phyloP scores from a whole-genome alignment of 1,140 invertebrate genomes.

The Zophobas atratus region DNA sequence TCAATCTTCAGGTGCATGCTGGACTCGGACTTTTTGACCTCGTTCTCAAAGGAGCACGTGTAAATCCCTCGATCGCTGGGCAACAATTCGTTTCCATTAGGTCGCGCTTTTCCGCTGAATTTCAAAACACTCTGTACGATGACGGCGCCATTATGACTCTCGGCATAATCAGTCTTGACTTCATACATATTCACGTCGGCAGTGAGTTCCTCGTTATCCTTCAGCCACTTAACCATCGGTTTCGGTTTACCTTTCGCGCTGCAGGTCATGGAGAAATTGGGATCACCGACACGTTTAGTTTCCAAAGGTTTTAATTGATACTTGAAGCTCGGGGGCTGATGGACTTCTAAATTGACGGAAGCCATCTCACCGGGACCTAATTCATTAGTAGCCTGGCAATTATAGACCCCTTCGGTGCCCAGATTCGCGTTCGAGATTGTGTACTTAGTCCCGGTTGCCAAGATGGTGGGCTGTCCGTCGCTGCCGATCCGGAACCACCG shows the following conservation, averaged over 20 bases:
- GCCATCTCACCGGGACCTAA: constrained; percentile 88
- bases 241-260: constrained; percentile 90
- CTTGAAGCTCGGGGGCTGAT: constrained; percentile 88
- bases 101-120: constrained; percentile 83
- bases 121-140: constrained; percentile 88
- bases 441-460: constrained; percentile 85
- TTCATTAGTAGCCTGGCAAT: constrained; percentile 91
- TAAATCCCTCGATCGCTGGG: constrained; percentile 90
- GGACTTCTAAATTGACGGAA: constrained; percentile 86
- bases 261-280: constrained; percentile 86
- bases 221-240: constrained; percentile 88
- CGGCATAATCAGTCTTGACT: constrained; percentile 82
- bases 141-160: constrained; percentile 82
- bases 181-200: constrained; percentile 84
- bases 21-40: constrained; percentile 88
- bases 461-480: constrained; percentile 73
- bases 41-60: constrained; percentile 90
- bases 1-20: constrained; percentile 92
- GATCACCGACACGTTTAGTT: constrained; percentile 85
- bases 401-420: constrained; percentile 89
- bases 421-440: constrained; percentile 88
- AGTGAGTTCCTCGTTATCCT: constrained; percentile 85
- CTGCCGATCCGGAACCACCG: constrained; percentile 88
- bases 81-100: constrained; percentile 82
- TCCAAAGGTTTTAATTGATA: constrained; percentile 87